phyloP scores from a whole-genome alignment of 2,888 invertebrate species.

The Ichneumoninae sp. region DNA sequence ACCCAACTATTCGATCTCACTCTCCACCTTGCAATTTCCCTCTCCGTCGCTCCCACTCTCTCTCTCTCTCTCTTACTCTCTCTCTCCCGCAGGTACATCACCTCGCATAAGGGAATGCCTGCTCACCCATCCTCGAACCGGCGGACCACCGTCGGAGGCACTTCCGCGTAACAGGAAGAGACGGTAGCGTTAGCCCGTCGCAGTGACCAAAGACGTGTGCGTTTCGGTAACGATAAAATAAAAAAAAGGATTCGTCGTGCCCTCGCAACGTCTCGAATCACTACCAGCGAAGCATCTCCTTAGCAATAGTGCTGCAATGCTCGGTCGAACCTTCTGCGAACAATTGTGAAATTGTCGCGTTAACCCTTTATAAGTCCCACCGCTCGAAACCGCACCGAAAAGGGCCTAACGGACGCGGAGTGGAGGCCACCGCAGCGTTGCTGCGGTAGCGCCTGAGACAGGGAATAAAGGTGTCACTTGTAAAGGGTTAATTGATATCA shows the following conservation, averaged over 20 bases:
- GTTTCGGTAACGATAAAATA: conserved; percentile 26
- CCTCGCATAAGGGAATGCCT: conserved; percentile 39
- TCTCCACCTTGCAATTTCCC: background rate
- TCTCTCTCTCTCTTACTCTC: background rate
- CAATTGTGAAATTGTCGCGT: background rate
- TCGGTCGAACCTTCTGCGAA: background rate
- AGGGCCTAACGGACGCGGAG: no score
- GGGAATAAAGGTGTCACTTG: no score
- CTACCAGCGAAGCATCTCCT: background rate
- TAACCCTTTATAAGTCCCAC: background rate
- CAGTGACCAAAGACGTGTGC: conserved; percentile 18
- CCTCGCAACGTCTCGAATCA: conserved; percentile 8
- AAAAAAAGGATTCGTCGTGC: background rate
- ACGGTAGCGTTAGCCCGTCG: conserved; percentile 42
- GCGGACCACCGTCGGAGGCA: conserved; percentile 80
- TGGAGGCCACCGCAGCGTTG: no score
- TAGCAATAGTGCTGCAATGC: background rate
- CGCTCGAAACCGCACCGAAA: background rate
- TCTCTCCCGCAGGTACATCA: conserved; percentile 14
- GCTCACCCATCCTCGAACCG: conserved; percentile 50
- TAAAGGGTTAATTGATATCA: no score
- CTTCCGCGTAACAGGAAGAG: conserved; percentile 74
- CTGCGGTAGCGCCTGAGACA: no score
- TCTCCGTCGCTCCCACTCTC: background rate
- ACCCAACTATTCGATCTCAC: conserved; percentile 59